Evolutionary conservation across 1,140 invertebrate genomes (phyloP).

Genomic region (Dufourea novaeangliae): DNA sequence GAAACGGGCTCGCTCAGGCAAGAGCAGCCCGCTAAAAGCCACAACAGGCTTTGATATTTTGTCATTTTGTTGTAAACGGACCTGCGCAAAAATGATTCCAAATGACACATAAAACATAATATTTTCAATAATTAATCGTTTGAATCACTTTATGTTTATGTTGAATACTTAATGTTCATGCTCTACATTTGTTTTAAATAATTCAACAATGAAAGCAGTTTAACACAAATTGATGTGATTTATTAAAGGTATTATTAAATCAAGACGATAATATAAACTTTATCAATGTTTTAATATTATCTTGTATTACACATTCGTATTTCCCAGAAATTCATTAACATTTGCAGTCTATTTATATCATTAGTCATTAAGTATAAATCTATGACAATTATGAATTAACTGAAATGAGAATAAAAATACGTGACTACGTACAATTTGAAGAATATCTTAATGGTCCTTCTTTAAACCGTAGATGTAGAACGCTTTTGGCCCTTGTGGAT

Average conservation of each 20-base stretch:
- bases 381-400: too few relatives aligned
- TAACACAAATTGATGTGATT: too few relatives aligned
- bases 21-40: not conserved
- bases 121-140: not conserved
- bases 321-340: too few relatives aligned
- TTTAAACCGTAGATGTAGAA: not conserved
- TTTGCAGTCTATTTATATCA: not conserved
- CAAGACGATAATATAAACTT: too few relatives aligned
- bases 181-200: too few relatives aligned
- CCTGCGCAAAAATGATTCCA: not conserved
- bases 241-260: too few relatives aligned
- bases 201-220: too few relatives aligned
- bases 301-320: too few relatives aligned
- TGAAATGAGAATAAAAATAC: not conserved
- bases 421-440: conserved; percentile 4
- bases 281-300: not conserved
- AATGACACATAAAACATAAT: not conserved
- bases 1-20: not conserved
- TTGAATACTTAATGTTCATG: too few relatives aligned
- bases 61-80: not conserved
- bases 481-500: not conserved
- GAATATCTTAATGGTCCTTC: not conserved
- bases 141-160: too few relatives aligned
- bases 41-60: not conserved
- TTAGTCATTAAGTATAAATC: not conserved